Evolutionary conservation across 2,113 vertebrate genomes (phyloP), one percentile per base, ranked within the genome.

Genomic region (Tragelaphus scriptus): DNA sequence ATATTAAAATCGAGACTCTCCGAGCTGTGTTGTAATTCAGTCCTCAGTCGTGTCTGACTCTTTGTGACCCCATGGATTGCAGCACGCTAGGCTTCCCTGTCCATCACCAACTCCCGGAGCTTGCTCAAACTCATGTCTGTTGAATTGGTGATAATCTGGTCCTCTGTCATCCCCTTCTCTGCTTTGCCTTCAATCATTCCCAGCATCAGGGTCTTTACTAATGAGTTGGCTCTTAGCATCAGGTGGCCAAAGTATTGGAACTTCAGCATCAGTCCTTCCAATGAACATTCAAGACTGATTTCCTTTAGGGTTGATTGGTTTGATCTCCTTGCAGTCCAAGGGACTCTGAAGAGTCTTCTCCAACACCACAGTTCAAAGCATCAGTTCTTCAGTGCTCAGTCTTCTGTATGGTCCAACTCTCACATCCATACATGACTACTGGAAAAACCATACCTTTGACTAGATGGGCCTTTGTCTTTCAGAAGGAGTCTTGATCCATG

Each of bases 71-170:
- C 68, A 71, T 23, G 68, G 68, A n/a, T 6, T 23, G n/a, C 68
- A 71, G 68, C 19, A 40, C 0, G 1, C n/a, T 0, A 71, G n/a
- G 17, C 68, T 71, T 40, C 68, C 68, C n/a, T 12, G 36, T 71
- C 68, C n/a, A 23, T 71, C n/a, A 12, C 19, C 68, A 71, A 71
- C 10, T 71, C 68, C 68, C 2, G 0, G n/a, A 40, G 19, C n/a
- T 23, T 71, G 68, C n/a, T 6, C n/a, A 40, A 40, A 40, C 68
- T 71, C 68, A 40, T 23, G 68, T 71, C 68, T 71, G 2, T 40
- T 71, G 68, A 71, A 21, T 13, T 0, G 0, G 68, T 23, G n/a
- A 71, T 40, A 11, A 71, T 71, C 68, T 71, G 0, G n/a, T 71
- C n/a, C n/a, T 71, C n/a, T 71, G n/a, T 40, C n/a, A 71, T 23